Base-by-base conservation (phyloP, 2,888 invertebrate genomes). In the Drosophila infuscata region DNA sequence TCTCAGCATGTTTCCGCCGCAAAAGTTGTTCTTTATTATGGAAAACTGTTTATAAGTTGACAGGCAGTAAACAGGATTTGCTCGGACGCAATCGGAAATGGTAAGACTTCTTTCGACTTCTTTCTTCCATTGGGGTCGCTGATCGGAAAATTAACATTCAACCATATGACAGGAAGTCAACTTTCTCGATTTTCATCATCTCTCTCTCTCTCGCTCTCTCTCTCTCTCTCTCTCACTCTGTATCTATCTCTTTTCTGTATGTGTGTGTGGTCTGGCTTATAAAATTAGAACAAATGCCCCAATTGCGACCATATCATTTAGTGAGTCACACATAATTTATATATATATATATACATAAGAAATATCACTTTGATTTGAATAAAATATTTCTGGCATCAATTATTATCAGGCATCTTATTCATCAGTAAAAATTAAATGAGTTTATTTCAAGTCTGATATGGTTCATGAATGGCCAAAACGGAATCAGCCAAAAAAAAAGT, bases 11-110 rank as follows among this genome's bases (percentile, higher is more conserved):
- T 63, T 85, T 85, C 85, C 88, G 90, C 78, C 76, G 77, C 82
- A 79, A 87, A 89, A 83, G 79, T 86, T 89, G 57, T 64, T 82
- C 72, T 65, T 89, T 88, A 79, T 85, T 74, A 82, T 85, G 79
- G 89, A 87, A 89, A 89, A 84, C 85, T 88, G 86, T 89, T 85
- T 76, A 74, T 85, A 85, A 89, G 90, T 89, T 78, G 88, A 89
- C 90, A 88, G 83, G 88, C 90, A 85, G 88, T 82, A 89, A 85
- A 85, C 90, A 89, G 85, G 85, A 85, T 85, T 89, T 85, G 85
- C 56, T 57, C 70, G 62, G 66, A 85, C 62, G 70, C 80, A 69
- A 79, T 88, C 90, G 88, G 88, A 85, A 88, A 74, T 58, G 78
- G 64, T 74, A 72, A 74, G 79, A 79, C 73, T 69, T 41, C 61